Conservation (phyloP, 2,797 vertebrate species). For the Cryptoblepharus egeriae region DNA sequence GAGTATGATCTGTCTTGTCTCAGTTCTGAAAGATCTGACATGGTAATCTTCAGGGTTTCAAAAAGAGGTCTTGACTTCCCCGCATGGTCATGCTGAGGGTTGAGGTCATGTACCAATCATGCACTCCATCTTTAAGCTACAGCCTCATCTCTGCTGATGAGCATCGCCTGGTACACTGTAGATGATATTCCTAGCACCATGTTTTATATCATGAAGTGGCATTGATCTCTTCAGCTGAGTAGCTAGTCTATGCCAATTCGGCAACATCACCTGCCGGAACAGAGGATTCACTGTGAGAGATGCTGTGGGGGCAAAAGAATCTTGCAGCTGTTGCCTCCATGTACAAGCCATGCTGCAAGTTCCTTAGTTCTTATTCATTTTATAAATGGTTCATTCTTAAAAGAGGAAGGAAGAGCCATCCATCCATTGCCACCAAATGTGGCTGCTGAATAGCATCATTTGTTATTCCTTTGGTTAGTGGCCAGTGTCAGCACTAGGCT, state of each 20-base stretch:
- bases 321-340: conserved; percentile 64
- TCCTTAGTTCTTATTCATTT: conserved; percentile 49
- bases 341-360: conserved; percentile 47
- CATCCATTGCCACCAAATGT: conserved; percentile 51
- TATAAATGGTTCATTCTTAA: conserved; percentile 70
- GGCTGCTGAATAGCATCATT: conserved; percentile 66
- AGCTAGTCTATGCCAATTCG: background rate
- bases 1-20: background rate
- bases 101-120: no score
- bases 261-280: conserved; percentile 9
- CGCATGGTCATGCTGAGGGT: no score
- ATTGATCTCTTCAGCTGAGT: background rate
- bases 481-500: conserved; percentile 65
- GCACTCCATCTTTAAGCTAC: no score
- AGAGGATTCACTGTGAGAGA: background rate
- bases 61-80: no score
- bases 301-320: conserved; percentile 39
- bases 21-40: background rate
- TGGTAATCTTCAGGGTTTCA: background rate
- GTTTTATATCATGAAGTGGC: background rate
- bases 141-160: no score
- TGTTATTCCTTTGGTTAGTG: conserved; percentile 57
- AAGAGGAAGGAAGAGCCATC: conserved; percentile 58
- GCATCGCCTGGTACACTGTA: no score
- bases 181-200: background rate